Base-by-base conservation (phyloP, 2,888 invertebrate genomes). In the Brachyptera risi region DNA sequence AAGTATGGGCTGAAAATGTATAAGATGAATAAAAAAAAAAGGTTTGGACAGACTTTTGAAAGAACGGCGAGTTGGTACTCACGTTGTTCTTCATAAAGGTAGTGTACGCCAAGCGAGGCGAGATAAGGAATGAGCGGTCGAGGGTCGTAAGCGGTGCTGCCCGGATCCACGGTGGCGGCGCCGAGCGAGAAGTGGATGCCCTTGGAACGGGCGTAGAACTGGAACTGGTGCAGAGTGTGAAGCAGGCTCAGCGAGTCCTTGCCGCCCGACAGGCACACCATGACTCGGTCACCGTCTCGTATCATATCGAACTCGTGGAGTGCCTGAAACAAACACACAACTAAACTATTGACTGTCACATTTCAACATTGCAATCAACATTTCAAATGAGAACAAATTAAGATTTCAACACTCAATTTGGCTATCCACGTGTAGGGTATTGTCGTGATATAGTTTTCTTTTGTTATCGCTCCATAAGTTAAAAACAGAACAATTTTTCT, bases 271-370 rank as follows among this genome's bases (percentile, higher is more conserved):
- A 95, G 77, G 71, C 94, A 93, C 13, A 94, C 85, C 71, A 95
- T 78, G 15, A 94, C 84, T 64, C 86, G 82, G 73, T 95, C 94
- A 1, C 89, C 90, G 66, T 90, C 83, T 58, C 84, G 80, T 60
- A 95, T 83, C 93, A 94, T 94, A 65, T 84, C 82, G 75, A 85
- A 92, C 71, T 92, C 90, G 64, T 86, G 84, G 54, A 93, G 79
- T 0, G 92, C 92, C 85, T 88, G 73, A 31, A 70, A 67, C 4
- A 7, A 40, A 5, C 5, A 31, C 31, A 31, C 31, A 31, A 7
- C 31, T 7, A n/a, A n/a, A n/a, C n/a, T n/a, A n/a, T n/a, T n/a
- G n/a, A n/a, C n/a, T n/a, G n/a, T n/a, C n/a, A n/a, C n/a, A n/a
- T n/a, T n/a, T n/a, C n/a, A n/a, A n/a, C n/a, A n/a, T n/a, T n/a